Percentiles rank a stretch among this genome's conserved stretches.
phyloP scores from a whole-genome alignment of 2,113 vertebrate genomes.

The Symphodus melops region DNA sequence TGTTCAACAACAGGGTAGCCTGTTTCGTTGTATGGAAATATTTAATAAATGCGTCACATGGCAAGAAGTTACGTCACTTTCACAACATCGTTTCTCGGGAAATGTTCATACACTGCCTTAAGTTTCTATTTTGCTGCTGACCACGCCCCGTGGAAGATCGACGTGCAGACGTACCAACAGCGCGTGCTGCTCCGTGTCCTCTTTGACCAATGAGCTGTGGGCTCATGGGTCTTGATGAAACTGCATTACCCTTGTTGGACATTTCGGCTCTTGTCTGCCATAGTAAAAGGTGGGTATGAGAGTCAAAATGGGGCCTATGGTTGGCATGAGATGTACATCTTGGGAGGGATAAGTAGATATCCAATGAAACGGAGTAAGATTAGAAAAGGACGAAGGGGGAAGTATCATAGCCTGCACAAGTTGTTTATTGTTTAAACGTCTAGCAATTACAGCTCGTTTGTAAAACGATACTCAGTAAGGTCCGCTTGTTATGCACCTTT shows the following conservation, averaged over 20 bases:
- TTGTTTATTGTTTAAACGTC: slow-evolving; percentile 10
- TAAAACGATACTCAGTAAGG: neutral
- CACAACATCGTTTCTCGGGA: slow-evolving; percentile 76
- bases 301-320: slow-evolving; percentile 54
- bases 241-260: accelerated
- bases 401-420: slow-evolving; percentile 4
- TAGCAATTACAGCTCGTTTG: neutral
- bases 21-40: neutral
- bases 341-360: slow-evolving; percentile 18
- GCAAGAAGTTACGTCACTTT: slow-evolving; percentile 35
- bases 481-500: slow-evolving; percentile 7
- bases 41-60: slow-evolving; percentile 19
- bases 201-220: slow-evolving; percentile 53
- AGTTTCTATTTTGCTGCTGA: slow-evolving; percentile 72
- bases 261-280: slow-evolving; percentile 42
- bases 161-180: slow-evolving; percentile 41
- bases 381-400: neutral
- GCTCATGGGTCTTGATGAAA: neutral
- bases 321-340: accelerated
- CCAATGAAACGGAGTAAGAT: slow-evolving; percentile 33
- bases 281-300: neutral
- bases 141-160: slow-evolving; percentile 48
- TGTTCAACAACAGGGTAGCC: neutral
- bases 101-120: slow-evolving; percentile 30
- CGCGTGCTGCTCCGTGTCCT: accelerated